A percentile compares a stretch with the other conserved stretches of the same genome.
Conservation (phyloP, 2,113 vertebrate species). For the Planiliza haematocheilus region DNA sequence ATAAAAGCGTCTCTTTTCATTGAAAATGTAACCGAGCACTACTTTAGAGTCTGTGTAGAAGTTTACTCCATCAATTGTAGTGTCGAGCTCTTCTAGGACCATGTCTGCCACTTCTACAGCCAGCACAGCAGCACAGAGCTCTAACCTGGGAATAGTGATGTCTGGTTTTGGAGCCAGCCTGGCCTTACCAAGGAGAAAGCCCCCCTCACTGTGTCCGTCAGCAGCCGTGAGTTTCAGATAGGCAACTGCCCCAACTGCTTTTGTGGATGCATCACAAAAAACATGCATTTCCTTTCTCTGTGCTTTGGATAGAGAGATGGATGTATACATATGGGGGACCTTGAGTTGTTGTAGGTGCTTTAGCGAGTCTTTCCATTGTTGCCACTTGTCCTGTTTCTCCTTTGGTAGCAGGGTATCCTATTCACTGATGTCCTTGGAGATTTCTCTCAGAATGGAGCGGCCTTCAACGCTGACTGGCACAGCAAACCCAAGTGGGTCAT, state of each 20-base stretch:
- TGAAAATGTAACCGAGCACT: constrained; percentile 21
- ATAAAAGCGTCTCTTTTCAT: constrained; percentile 6
- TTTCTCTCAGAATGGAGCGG: background rate
- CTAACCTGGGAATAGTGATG: background rate
- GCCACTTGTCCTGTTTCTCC: no score
- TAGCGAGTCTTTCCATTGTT: background rate
- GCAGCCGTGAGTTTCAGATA: constrained; percentile 43
- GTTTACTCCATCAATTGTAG: background rate
- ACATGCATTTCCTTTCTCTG: constrained; percentile 33
- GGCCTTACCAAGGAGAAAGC: background rate
- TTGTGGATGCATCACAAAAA: constrained; percentile 56
- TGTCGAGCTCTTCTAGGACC: constrained; percentile 18
- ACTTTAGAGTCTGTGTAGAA: constrained; percentile 24
- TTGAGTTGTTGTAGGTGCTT: background rate
- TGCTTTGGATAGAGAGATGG: constrained; percentile 20
- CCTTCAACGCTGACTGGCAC: background rate
- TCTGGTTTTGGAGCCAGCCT: constrained; percentile 27
- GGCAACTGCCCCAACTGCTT: constrained; percentile 40
- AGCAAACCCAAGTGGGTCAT: background rate
- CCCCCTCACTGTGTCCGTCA: constrained; percentile 7
- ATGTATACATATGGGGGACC: background rate
- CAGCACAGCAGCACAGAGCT: constrained; percentile 12
- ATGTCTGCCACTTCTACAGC: constrained; percentile 27
- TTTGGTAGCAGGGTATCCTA: no score
- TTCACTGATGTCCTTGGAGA: background rate